These are phyloP conservation scores for Meliscaeva auricollis DNA, from an alignment of 2,888 invertebrate genomes.

Conservation along the genomic window DNA sequence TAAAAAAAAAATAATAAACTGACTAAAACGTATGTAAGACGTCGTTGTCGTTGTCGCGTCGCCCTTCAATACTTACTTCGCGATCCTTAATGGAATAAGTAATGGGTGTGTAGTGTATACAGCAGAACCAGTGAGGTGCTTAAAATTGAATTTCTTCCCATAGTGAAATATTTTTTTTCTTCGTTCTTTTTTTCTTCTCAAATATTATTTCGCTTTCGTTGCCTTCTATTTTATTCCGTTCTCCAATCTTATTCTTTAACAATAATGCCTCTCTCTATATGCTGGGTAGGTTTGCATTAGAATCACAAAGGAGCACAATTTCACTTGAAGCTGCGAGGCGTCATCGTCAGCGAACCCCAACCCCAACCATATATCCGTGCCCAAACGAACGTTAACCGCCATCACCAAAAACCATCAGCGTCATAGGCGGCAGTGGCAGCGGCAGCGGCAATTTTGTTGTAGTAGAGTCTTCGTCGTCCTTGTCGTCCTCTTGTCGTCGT, in stretches of 20 bases:
- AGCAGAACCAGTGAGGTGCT: slow-evolving; percentile 70
- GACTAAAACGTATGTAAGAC: slow-evolving; percentile 45
- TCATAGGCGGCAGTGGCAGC: slow-evolving; percentile 21
- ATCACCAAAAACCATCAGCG: slow-evolving; percentile 50
- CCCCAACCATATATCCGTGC: slow-evolving; percentile 24
- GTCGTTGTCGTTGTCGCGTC: background rate
- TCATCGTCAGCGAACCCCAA: slow-evolving; percentile 35
- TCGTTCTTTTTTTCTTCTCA: background rate
- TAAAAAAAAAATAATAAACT: slow-evolving; percentile 15
- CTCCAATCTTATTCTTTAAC: slow-evolving; percentile 51
- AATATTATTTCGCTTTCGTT: slow-evolving; percentile 4
- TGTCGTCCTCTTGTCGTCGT: slow-evolving; percentile 9
- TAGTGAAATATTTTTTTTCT: slow-evolving; percentile 39
- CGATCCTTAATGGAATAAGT: slow-evolving; percentile 74
- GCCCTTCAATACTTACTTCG: slow-evolving; percentile 42
- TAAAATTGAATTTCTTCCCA: slow-evolving; percentile 73
- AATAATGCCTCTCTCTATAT: slow-evolving; percentile 29
- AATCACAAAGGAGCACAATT: slow-evolving; percentile 73
- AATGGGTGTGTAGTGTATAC: slow-evolving; percentile 61
- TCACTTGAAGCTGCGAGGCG: slow-evolving; percentile 70
- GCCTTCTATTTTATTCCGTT: slow-evolving; percentile 35
- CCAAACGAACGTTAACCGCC: slow-evolving; percentile 26
- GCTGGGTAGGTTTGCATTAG: slow-evolving; percentile 64
- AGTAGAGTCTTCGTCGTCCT: slow-evolving; percentile 14
- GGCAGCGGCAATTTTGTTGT: background rate